A percentile compares a stretch with the other conserved stretches of the same genome.
phyloP scores from a whole-genome alignment of 2,888 invertebrate genomes.

The Peribatodes rhomboidaria region DNA sequence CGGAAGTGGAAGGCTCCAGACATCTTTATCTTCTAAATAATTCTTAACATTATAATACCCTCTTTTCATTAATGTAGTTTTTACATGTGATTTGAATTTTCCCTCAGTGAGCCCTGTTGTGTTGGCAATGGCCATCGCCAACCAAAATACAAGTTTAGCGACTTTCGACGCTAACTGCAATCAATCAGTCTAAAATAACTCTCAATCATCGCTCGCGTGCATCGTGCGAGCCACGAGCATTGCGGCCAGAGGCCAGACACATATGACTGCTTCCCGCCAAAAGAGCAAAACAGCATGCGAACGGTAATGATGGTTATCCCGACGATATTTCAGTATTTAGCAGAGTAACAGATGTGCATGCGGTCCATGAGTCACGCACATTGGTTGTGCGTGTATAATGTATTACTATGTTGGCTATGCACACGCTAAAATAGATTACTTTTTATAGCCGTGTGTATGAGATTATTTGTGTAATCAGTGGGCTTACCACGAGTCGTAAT shows the following conservation, averaged over 20 bases:
- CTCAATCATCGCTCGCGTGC: slow-evolving; percentile 21
- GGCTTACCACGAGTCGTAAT: too few species aligned
- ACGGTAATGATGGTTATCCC: slow-evolving; percentile 66
- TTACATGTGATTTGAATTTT: slow-evolving; percentile 8
- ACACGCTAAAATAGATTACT: not conserved
- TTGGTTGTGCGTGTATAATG: not conserved
- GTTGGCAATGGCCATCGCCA: slow-evolving; percentile 16
- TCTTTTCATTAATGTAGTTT: too few species aligned
- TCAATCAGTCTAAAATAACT: slow-evolving; percentile 34
- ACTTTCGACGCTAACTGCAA: slow-evolving; percentile 20
- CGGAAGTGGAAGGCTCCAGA: too few species aligned
- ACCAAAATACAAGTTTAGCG: slow-evolving; percentile 9
- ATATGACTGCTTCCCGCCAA: slow-evolving; percentile 50
- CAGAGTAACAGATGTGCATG: slow-evolving; percentile 14
- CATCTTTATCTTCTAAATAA: too few species aligned
- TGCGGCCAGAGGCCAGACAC: slow-evolving; percentile 20
- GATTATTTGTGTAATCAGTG: too few species aligned
- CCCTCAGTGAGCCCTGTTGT: too few species aligned
- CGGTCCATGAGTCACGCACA: not conserved
- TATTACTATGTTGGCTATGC: not conserved
- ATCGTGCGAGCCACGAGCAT: slow-evolving; percentile 4
- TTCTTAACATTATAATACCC: too few species aligned
- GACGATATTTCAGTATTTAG: slow-evolving; percentile 37
- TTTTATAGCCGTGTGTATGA: not conserved
- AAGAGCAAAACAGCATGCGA: slow-evolving; percentile 65